Evolutionary conservation across 2,113 vertebrate species (phyloP).

Genomic region (Xenopus borealis): DNA sequence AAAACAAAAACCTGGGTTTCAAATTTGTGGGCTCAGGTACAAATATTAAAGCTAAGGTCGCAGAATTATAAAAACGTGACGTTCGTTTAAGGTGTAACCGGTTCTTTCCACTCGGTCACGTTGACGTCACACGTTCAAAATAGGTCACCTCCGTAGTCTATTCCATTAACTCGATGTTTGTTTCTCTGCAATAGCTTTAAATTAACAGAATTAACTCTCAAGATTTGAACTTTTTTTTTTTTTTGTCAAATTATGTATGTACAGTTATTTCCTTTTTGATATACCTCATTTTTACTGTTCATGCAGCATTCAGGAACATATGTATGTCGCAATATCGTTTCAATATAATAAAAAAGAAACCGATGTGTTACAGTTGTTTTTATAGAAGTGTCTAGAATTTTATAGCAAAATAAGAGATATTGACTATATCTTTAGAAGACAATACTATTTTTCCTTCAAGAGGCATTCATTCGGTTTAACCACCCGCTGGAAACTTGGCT

Average conservation of each 20-base stretch:
- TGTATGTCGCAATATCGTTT: constrained; percentile 42
- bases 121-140: constrained; percentile 9
- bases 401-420: constrained; percentile 3
- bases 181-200: constrained; percentile 43
- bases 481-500: too few species aligned
- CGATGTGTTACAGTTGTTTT: constrained; percentile 52
- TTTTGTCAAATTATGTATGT: constrained; percentile 38
- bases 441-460: not conserved
- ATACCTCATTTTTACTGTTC: constrained; percentile 47
- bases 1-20: not conserved
- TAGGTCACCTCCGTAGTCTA: constrained; percentile 20
- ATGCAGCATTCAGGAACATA: constrained; percentile 45
- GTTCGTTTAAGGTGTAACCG: not conserved
- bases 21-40: constrained; percentile 39
- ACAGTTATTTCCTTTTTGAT: constrained; percentile 39
- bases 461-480: too few species aligned
- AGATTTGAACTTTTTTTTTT: not conserved
- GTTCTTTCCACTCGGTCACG: not conserved
- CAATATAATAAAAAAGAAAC: constrained; percentile 49
- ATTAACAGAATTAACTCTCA: constrained; percentile 34
- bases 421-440: not conserved
- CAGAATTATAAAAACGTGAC: constrained; percentile 7
- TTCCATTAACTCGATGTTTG: constrained; percentile 9
- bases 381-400: constrained; percentile 24
- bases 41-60: constrained; percentile 16